phyloP scores from a whole-genome alignment of 2,888 invertebrate species.

The Xestoiulus laeticollis region DNA sequence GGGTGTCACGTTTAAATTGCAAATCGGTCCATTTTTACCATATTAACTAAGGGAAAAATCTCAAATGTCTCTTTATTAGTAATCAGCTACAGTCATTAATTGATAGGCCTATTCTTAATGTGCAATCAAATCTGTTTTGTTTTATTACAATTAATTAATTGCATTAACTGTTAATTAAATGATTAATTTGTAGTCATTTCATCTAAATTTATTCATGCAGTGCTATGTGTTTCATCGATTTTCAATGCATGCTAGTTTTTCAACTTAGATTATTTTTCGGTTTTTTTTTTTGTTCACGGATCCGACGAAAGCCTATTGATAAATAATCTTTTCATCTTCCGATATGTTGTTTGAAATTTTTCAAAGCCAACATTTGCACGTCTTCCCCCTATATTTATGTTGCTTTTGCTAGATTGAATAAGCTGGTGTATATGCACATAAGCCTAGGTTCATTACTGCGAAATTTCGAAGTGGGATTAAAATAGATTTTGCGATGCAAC shows the following conservation, averaged over 20 bases:
- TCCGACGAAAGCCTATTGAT: background rate
- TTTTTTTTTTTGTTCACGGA: background rate
- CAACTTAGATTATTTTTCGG: background rate
- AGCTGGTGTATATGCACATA: background rate
- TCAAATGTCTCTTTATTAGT: too few relatives aligned
- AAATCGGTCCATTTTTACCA: background rate
- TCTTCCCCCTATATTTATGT: background rate
- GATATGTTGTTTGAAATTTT: background rate
- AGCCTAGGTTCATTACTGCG: background rate
- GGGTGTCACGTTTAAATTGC: background rate
- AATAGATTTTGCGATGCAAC: too few relatives aligned
- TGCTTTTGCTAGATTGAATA: background rate
- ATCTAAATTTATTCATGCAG: background rate
- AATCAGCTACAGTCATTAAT: too few relatives aligned
- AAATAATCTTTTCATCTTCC: background rate
- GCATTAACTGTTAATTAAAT: background rate
- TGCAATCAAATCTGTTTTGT: too few relatives aligned
- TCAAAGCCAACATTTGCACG: background rate
- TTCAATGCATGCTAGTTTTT: background rate
- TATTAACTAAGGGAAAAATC: too few relatives aligned
- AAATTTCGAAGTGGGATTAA: background rate
- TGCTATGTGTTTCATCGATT: background rate
- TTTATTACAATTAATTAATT: too few relatives aligned
- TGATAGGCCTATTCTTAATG: too few relatives aligned
- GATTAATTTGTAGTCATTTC: background rate